phyloP scores from a whole-genome alignment of 2,113 vertebrate genomes.

The Ovis aries region DNA sequence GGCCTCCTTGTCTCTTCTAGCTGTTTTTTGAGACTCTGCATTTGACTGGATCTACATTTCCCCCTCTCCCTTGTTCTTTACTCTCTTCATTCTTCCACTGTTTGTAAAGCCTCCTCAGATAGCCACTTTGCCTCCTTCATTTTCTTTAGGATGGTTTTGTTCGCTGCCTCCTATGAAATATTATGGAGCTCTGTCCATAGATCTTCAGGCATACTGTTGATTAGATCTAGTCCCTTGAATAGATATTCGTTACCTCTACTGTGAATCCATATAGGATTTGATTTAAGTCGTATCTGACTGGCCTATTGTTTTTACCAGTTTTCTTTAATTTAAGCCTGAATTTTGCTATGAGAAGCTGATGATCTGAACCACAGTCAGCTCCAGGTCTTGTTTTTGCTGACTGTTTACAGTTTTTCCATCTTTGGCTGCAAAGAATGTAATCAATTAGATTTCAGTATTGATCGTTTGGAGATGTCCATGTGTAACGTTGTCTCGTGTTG shows the following conservation, averaged over 20 bases:
- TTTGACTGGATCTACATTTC: neutral
- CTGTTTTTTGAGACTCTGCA: neutral
- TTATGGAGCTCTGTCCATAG: neutral
- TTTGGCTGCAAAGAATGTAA: neutral
- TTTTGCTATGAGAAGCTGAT: neutral
- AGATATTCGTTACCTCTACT: neutral
- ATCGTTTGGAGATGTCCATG: neutral
- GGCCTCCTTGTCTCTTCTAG: neutral
- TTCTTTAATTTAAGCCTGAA: neutral
- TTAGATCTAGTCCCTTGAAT: neutral
- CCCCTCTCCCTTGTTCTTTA: neutral
- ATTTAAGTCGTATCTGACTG: neutral
- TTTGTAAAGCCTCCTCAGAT: neutral
- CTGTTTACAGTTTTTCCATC: neutral
- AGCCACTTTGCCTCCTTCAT: neutral
- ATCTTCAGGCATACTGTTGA: neutral
- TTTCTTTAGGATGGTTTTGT: neutral
- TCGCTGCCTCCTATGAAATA: neutral
- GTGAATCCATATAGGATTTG: neutral
- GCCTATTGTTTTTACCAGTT: neutral
- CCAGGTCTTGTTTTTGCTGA: neutral
- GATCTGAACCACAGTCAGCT: neutral
- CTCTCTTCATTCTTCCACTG: neutral
- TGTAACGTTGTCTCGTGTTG: neutral
- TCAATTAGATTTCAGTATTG: neutral